phyloP scores from a whole-genome alignment of 2,113 vertebrate species.

The Phaethon lepturus region DNA sequence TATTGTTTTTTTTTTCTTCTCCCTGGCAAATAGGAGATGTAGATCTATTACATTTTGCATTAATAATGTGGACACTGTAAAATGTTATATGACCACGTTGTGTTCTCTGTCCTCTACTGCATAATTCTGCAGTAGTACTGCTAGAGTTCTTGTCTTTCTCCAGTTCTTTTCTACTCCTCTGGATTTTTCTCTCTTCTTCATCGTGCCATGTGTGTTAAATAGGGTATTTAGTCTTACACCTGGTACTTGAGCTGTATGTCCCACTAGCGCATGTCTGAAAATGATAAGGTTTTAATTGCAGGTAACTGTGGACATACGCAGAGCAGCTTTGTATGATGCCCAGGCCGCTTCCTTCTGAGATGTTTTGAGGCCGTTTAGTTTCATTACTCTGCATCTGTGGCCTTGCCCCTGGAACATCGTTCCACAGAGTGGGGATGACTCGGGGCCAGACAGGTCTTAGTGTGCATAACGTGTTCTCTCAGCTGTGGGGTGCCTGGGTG shows the following conservation, averaged over 20 bases:
- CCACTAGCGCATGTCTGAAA: not conserved
- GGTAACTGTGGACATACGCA: not conserved
- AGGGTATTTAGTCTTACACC: not conserved
- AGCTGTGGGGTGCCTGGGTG: not conserved
- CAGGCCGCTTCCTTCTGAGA: not conserved
- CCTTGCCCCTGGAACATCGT: not conserved
- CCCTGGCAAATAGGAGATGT: not conserved
- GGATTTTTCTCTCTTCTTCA: not conserved
- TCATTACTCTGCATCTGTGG: not conserved
- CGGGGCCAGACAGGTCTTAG: not conserved
- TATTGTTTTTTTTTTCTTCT: rapidly evolving
- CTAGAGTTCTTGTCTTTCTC: not conserved
- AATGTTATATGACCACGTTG: not conserved
- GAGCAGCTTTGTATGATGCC: not conserved
- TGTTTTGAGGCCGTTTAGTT: not conserved
- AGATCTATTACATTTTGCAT: not conserved
- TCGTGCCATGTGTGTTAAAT: not conserved
- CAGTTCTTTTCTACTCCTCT: not conserved
- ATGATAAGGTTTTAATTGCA: not conserved
- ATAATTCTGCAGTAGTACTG: not conserved
- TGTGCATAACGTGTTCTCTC: not conserved
- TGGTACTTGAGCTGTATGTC: not conserved
- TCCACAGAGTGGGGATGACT: not conserved
- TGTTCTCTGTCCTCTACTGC: not conserved
- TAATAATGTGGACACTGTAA: not conserved